These are phyloP conservation scores for Muscicapa striata DNA, from an alignment of 2,797 vertebrate genomes.

Conservation along the genomic window DNA sequence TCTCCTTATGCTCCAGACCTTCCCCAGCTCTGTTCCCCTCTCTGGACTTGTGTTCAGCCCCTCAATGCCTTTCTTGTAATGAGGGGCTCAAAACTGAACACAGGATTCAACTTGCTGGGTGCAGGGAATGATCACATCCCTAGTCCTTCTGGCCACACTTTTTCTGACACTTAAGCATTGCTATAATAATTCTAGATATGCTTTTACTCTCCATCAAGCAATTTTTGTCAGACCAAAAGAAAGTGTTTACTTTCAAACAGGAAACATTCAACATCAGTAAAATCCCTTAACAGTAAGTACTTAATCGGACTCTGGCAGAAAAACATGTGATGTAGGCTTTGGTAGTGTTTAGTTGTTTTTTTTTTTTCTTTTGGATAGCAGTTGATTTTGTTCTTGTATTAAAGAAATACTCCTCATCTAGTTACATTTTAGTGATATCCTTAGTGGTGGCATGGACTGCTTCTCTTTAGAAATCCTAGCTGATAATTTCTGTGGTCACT, in stretches of 20 bases:
- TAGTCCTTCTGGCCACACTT: background rate
- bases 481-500: background rate
- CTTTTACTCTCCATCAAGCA: background rate
- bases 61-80: background rate
- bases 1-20: background rate
- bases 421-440: background rate
- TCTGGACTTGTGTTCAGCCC: rapidly evolving
- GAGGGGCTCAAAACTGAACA: background rate
- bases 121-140: background rate
- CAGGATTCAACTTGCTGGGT: rapidly evolving
- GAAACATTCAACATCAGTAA: background rate
- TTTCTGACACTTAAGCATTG: background rate
- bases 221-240: background rate
- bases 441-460: background rate
- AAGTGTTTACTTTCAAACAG: background rate
- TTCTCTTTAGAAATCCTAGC: background rate
- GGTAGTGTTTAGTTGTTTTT: background rate
- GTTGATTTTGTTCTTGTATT: background rate
- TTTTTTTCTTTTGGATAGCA: background rate
- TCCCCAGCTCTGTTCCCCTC: rapidly evolving
- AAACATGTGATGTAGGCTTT: background rate
- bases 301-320: background rate
- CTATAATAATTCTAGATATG: background rate
- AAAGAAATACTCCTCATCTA: background rate
- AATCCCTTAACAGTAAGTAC: background rate